Evolutionary conservation across 2,888 invertebrate genomes (phyloP), one percentile per base, ranked within the genome.

Genomic region (Ornithoptera priamus): DNA sequence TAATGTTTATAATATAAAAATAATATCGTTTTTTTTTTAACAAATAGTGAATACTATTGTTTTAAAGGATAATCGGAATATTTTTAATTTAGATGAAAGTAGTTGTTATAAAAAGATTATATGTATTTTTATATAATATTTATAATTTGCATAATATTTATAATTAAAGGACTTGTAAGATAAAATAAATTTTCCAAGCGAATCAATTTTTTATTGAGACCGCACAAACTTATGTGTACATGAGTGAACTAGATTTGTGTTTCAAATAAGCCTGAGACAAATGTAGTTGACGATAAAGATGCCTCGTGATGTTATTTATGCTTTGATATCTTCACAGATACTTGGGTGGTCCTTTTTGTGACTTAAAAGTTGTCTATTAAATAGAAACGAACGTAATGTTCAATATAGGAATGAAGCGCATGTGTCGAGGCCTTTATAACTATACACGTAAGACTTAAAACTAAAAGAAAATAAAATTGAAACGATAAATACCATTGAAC

Each of bases 401-500:
- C 42, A 24, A 61, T 8, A 53, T 56, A 65, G 65, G 64, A 60
- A 67, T 17, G 62, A 61, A 67, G 70, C 60, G 20, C 68, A 62
- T 64, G 60, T 66, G 71, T 72, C 61, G 58, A 72, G 69, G 59
- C 63, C 65, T 65, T 65, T 57, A 68, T 59, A 56, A 69, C 72
- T 73, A 74, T 78, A 77, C 83, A 84, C 77, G 82, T 76, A 81
- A 83, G 80, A 85, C 88, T 92, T 92, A 90, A 83, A 91, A 90
- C 86, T 90, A 91, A 93, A 93, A 93, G 86, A 93, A 92, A 93
- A 93, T 90, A 93, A 93, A 93, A 87, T 89, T 90, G 89, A 94
- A 94, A 93, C 90, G 91, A 93, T 94, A 95, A 95, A 94, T 95
- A 96, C 96, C 96, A 95, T 95, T 95, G 89, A 96, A 97, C 96